phyloP scores from a whole-genome alignment of 2,113 vertebrate genomes.

The Lepus timidus region DNA sequence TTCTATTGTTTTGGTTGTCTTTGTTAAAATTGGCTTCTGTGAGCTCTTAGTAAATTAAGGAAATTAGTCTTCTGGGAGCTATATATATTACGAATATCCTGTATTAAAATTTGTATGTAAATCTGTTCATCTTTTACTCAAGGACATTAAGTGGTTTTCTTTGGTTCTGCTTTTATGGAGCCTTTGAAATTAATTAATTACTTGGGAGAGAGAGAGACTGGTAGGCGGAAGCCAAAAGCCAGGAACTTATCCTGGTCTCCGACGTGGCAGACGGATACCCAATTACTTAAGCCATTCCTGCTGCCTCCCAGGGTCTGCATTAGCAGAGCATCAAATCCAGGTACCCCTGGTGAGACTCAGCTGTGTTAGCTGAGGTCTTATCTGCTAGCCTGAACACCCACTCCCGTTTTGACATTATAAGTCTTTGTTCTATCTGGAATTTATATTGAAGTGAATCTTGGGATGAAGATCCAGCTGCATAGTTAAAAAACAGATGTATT shows the following conservation, averaged over 20 bases:
- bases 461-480: background rate
- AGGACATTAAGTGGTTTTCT: background rate
- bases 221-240: too few relatives aligned
- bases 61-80: background rate
- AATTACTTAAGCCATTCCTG: too few relatives aligned
- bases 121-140: background rate
- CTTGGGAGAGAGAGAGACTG: too few relatives aligned
- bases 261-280: too few relatives aligned
- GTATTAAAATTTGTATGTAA: background rate
- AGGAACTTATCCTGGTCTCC: too few relatives aligned
- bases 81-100: background rate
- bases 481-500: background rate
- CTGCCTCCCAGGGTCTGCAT: too few relatives aligned
- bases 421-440: background rate
- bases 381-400: too few relatives aligned
- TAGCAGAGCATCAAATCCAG: too few relatives aligned
- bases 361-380: too few relatives aligned
- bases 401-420: background rate
- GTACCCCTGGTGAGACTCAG: too few relatives aligned
- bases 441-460: background rate
- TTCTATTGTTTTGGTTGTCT: background rate
- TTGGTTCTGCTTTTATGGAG: background rate
- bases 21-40: background rate
- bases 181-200: too few relatives aligned
- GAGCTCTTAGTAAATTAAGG: constrained; percentile 12